Evolutionary conservation across 1,140 invertebrate genomes (phyloP), one percentile per base, ranked within the genome.

Genomic region (Bombus haemorrhoidalis): DNA sequence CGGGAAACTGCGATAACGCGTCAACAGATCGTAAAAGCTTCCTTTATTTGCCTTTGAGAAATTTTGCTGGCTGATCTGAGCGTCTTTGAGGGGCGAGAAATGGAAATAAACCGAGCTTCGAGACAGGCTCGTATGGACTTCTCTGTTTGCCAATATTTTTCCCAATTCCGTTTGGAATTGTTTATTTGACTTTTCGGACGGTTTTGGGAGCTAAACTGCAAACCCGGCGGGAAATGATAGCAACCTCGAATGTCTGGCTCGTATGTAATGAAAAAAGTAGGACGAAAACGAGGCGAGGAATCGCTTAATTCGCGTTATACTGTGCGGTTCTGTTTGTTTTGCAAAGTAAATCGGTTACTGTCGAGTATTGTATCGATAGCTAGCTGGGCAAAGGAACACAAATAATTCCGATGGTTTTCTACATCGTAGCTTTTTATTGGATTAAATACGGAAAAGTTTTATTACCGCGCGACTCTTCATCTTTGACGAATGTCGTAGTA

Each of bases 91-190:
- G 39, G 22, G n/a, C n/a, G 37, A n/a, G 53, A 43, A 79, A 68
- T 79, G 37, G 43, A 79, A 79, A 68, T 68, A 79, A 79, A 79
- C 41, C 22, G 43, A 32, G 10, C 2, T 59, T 76, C 32, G 74
- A 4, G 2, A 41, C 62, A 18, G n/a, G 22, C 12, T 43, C 62
- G 3, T 34, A 3, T 43, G 15, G 13, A 62, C 43, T 57, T 28
- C 13, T 39, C 13, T 39, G 57, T 32, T 68, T 10, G 41, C 62
- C 8, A 37, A 79, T 68, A 43, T 34, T 68, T 68, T 18, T 13
- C 12, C 2, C 5, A 13, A 22, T 32, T 41, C 2, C 12, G 18
- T 5, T 62, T 43, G 13, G 25, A 66, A 64, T 66, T 78, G 43
- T 79, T 66, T 79, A 47, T 79, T 79, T 79, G n/a, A 25, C 1